Base-by-base conservation (phyloP, 2,113 vertebrate genomes). In the Crotalus tigris region DNA sequence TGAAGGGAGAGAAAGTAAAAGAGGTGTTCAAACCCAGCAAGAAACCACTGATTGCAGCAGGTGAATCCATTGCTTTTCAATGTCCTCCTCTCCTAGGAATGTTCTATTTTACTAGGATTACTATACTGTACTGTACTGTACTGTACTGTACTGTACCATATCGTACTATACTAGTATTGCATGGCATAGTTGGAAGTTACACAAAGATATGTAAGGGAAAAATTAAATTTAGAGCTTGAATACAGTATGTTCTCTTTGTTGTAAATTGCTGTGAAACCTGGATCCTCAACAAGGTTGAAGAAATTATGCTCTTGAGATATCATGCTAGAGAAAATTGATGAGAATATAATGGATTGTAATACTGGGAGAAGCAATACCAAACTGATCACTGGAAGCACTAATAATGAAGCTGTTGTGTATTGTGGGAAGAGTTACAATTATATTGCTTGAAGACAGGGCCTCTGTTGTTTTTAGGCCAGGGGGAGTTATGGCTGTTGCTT, bases 1-100 rank as follows among this genome's bases (percentile, higher is more conserved):
- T 98, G 95, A 39, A 93, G 92, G 39, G 64, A 91, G 33, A 95
- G 15, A 85, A 91, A 88, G 21, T 11, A 46, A 5, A 0, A 93
- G 39, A 94, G 21, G 44, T 11, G 8, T 46, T 85, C 54, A 91
- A 33, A 46, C 13, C 11, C 55, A 85, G 44, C 49, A 17, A 13
- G 49, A 91, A 91, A 85, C 5, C 46, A 90, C 24, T n/a, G 10
- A 33, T 81, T n/a, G 6, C 5, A 29, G 0, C 13, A 90, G 3
- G 4, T 69, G 8, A 89, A 59, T 24, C 5, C 13, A 39, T 13
- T 89, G 23, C 57, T 39, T 33, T 49, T 4, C 26, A 3, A 15
- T 33, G 26, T 88, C 87, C 13, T 59, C 11, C 24, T 46, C 24
- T 81, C 3, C 33, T 44, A 10, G 17, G 17, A 17, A 81, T 39